Evolutionary conservation across 2,888 invertebrate species (phyloP), one percentile per base, ranked within the genome.

Genomic region (Anorthoa munda): DNA sequence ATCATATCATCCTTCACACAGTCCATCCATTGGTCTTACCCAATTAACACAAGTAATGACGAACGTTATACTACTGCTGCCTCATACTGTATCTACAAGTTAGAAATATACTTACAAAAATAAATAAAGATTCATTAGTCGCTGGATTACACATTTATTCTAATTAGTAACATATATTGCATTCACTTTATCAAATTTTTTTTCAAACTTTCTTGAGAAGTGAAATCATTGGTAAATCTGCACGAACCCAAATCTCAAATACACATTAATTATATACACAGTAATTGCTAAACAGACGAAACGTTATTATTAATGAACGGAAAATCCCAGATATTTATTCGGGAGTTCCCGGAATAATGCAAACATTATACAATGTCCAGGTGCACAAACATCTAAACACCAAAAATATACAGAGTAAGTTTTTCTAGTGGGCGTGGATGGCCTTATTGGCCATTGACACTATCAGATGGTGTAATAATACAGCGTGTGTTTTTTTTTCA

Each of bases 351-450:
- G 12, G n/a, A 51, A 53, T 4, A 51, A 58, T 46, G 23, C n/a
- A 53, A 65, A 80, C 50, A 61, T 23, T 46, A 50, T 23, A 39
- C 59, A 73, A 23, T 3, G 17, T 26, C 26, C 46, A 71, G 66
- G 55, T 77, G 51, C 31, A 74, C n/a, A 66, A 56, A 66, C 45
- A 77, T 51, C 12, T 0, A 58, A 48, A 75, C 21, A 45, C 0
- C 11, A 13, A 31, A 21, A 58, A 46, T 66, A 21, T 7, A 39
- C 39, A 39, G 39, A 1, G 1, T 31, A 1, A 39, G 39, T 39
- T 39, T 39, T 39, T 39, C 9, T 9, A 39, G 39, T 39, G 7
- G 39, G 39, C 9, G 7, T 39, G 39, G 39, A 39, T 39, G 39
- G 39, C 39, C 39, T 39, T 39, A 39, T 3, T 39, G 39, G 39